phyloP scores from a whole-genome alignment of 2,888 invertebrate genomes.

The Seira ritae region DNA sequence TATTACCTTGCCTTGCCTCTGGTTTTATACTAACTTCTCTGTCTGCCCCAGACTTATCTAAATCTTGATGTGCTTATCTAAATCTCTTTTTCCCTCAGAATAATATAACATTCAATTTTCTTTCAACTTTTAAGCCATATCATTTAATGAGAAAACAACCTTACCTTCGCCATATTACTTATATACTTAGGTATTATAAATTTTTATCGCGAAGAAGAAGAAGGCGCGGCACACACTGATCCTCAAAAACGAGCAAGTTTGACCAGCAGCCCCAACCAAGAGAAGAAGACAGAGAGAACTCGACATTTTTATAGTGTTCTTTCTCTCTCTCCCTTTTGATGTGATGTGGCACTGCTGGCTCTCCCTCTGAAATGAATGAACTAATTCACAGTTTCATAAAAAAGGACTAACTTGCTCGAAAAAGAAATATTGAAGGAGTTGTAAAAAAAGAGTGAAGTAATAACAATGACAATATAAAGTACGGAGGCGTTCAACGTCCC shows the following conservation, averaged over 20 bases:
- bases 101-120: slow-evolving; percentile 18
- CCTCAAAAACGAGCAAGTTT: slow-evolving; percentile 19
- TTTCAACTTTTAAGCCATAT: slow-evolving; percentile 2
- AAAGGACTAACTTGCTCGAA: background rate
- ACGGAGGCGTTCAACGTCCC: background rate
- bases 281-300: slow-evolving; percentile 7
- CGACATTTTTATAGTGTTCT: background rate
- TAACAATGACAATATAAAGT: slow-evolving; percentile 21
- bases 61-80: slow-evolving; percentile 22
- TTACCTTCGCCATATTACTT: background rate
- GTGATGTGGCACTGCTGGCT: slow-evolving; percentile 12
- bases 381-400: slow-evolving; percentile 24
- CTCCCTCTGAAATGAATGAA: slow-evolving; percentile 20
- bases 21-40: background rate
- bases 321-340: background rate
- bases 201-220: slow-evolving; percentile 15
- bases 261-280: background rate
- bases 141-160: slow-evolving; percentile 4
- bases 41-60: slow-evolving; percentile 3
- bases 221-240: slow-evolving; percentile 14
- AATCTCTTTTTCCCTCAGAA: slow-evolving; percentile 6
- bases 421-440: background rate
- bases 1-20: slow-evolving; percentile 4
- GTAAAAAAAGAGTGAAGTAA: slow-evolving; percentile 22
- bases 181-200: background rate